Evolutionary conservation across 2,888 invertebrate species (phyloP).

Genomic region (Magallana nippona): DNA sequence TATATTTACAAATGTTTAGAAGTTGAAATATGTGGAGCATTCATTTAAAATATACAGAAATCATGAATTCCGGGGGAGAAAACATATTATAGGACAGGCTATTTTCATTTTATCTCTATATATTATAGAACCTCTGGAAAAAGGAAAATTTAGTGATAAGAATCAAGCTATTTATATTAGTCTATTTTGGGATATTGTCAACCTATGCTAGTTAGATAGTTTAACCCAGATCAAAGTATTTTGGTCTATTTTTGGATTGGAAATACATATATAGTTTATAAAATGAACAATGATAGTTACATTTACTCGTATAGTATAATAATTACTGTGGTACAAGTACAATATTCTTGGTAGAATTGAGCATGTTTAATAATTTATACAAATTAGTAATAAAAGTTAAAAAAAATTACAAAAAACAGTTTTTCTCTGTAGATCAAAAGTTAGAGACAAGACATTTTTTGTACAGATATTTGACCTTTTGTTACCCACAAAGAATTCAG

Average conservation of each 20-base stretch:
- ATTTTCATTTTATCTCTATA: not conserved
- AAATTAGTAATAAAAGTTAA: not conserved
- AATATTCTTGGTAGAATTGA: not conserved
- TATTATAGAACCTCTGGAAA: not conserved
- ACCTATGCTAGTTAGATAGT: too few species aligned
- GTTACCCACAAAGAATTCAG: not conserved
- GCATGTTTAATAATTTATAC: not conserved
- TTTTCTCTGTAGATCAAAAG: not conserved
- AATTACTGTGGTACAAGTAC: too few species aligned
- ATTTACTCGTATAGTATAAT: too few species aligned
- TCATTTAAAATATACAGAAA: constrained; percentile 22
- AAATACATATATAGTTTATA: too few species aligned
- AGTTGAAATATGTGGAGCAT: constrained; percentile 32
- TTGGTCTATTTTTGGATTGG: too few species aligned
- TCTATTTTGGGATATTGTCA: too few species aligned
- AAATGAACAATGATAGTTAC: too few species aligned
- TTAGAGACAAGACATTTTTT: too few species aligned
- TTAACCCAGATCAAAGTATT: too few species aligned
- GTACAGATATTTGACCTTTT: not conserved
- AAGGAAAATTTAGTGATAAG: not conserved
- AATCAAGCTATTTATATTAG: too few species aligned
- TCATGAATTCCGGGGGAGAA: not conserved
- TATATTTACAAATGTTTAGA: constrained; percentile 33
- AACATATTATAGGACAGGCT: not conserved
- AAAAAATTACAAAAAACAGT: not conserved